Evolutionary conservation across 2,113 vertebrate genomes (phyloP), one percentile per base, ranked within the genome.

Genomic region (Morone chrysops): DNA sequence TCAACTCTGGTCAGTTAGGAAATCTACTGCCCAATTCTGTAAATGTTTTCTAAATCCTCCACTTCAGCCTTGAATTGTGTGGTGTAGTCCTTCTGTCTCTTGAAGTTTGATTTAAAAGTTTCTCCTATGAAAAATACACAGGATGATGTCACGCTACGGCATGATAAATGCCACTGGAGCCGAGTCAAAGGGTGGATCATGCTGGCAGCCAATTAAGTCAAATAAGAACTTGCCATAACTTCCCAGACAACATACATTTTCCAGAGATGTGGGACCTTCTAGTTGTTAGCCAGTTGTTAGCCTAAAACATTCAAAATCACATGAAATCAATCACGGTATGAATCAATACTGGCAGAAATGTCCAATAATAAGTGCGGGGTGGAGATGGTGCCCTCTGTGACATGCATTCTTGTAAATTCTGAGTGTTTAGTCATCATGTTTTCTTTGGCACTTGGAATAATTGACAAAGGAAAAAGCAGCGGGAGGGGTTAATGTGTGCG

Each of bases 81-180:
- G 68, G 85, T 74, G 78, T 16, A 70, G 81, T 69, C 75, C 77
- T 16, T 66, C 43, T 79, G 70, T 86, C 82, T 89, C 61, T 81
- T 78, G 56, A 70, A 73, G 65, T 85, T 69, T 90, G 85, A 92
- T 92, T 90, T 92, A 89, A 81, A 92, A 74, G 76, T 67, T 61
- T 84, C 83, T 90, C 76, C 25, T 18, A 73, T 83, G 88, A 83
- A 93, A 85, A 90, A 86, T 85, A 66, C 78, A 75, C 31, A 72
- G 60, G 70, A 77, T 94, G 90, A 94, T 86, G 90, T 94, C 92
- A 95, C 81, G 6, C 67, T 16, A 56, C 81, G 82, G 75, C 62
- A 77, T 84, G 83, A 92, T 90, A 85, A 87, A 92, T 66, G 72
- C 82, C 75, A 79, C 83, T 93, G 90, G 87, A 88, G 77, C 13